Evolutionary conservation across 2,888 invertebrate genomes (phyloP), one percentile per base, ranked within the genome.

Genomic region (Neoaliturus tenellus): DNA sequence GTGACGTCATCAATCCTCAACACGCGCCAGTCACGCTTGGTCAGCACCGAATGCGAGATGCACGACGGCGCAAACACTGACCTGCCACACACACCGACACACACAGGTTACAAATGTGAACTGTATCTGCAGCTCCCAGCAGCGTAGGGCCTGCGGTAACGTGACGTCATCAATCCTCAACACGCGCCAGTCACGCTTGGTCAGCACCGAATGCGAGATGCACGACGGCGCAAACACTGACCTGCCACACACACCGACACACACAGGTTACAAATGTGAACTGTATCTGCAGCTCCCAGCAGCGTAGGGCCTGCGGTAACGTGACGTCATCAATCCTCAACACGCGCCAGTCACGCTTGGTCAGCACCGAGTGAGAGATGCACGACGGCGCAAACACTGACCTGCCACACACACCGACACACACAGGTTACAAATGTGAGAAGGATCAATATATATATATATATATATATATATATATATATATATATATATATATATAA

Each of bases 51-150:
- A 90, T 98, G 98, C 0, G 98, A 97, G 81, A 98, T 95, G 90
- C 98, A 98, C 4, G 98, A 96, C 1, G 98, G 98, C 0, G 98
- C 98, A 90, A 98, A 98, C 1, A 97, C 96, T 0, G 97, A 96
- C 44, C 93, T 93, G 90, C n/a, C n/a, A n/a, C n/a, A n/a, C n/a
- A n/a, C n/a, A n/a, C n/a, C n/a, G n/a, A n/a, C n/a, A n/a, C n/a
- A n/a, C n/a, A n/a, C n/a, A n/a, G n/a, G n/a, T n/a, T n/a, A n/a
- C n/a, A n/a, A n/a, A n/a, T n/a, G n/a, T n/a, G 39, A 82, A 73
- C 58, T 82, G 71, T 17, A 78, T 71, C 33, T 85, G 85, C 14
- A 86, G 93, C 90, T 98, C 98, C 98, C 98, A 98, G 90, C 98
- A 98, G 82, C 95, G 93, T 33, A 98, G 91, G 0, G 98, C 98